These are phyloP conservation scores for Telmatherina bonti DNA, from an alignment of 2,797 vertebrate species.

Conservation along the genomic window DNA sequence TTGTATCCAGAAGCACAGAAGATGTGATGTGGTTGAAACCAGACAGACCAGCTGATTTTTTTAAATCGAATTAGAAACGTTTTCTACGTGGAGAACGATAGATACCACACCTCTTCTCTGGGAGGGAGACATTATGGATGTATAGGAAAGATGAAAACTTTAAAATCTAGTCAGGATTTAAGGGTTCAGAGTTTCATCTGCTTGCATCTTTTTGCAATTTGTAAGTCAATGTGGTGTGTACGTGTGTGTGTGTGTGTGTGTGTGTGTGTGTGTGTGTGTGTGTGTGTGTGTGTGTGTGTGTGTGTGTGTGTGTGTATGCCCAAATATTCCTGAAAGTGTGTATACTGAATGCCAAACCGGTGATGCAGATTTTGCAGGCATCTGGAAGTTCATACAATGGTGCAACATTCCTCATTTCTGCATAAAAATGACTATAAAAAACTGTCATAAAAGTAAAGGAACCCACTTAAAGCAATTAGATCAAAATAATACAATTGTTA, in stretches of 20 bases:
- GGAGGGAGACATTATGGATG: constrained; percentile 21
- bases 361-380: constrained; percentile 5
- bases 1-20: neutral
- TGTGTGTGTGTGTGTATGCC: constrained; percentile 10
- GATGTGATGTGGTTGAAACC: neutral
- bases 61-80: constrained; percentile 29
- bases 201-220: constrained; percentile 58
- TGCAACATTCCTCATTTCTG: neutral
- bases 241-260: constrained; percentile 12
- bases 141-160: too few species aligned
- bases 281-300: constrained; percentile 16
- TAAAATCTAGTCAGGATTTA: constrained; percentile 68
- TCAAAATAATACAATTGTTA: too few species aligned
- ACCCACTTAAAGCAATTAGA: too few species aligned
- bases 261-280: constrained; percentile 13
- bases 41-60: constrained; percentile 5
- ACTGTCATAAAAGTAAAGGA: neutral
- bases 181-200: constrained; percentile 66
- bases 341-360: constrained; percentile 2
- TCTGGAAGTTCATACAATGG: neutral
- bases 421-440: neutral
- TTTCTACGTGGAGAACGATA: constrained; percentile 12
- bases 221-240: constrained; percentile 55
- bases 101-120: constrained; percentile 15
- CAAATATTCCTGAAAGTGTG: neutral